Evolutionary conservation across 2,797 vertebrate genomes (phyloP).

Genomic region (Sebastes baramenuke): DNA sequence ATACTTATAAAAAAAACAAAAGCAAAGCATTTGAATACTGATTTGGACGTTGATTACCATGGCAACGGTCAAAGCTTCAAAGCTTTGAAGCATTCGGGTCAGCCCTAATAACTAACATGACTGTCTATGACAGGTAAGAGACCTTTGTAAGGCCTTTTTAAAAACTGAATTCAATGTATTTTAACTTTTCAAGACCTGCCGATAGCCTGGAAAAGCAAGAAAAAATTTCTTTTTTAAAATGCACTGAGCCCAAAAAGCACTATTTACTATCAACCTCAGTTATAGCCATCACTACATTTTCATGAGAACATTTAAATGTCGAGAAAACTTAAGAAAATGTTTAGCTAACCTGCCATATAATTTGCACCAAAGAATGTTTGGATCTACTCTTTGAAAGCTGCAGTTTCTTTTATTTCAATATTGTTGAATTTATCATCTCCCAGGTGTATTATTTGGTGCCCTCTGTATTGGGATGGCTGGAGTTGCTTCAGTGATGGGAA

Average conservation of each 20-base stretch:
- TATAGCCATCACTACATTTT: background rate
- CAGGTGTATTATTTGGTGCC: conserved; percentile 91
- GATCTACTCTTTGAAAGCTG: background rate
- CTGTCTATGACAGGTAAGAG: background rate
- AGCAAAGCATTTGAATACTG: too few relatives aligned
- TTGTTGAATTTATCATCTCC: background rate
- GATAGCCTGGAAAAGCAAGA: background rate
- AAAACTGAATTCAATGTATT: too few relatives aligned
- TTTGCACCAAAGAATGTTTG: background rate
- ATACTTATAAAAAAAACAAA: too few relatives aligned
- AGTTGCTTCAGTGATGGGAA: conserved; percentile 90
- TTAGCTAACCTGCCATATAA: background rate
- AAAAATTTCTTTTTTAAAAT: background rate
- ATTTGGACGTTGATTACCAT: too few relatives aligned
- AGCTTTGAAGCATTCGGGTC: too few relatives aligned
- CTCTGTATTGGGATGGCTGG: conserved; percentile 96
- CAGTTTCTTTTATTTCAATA: background rate
- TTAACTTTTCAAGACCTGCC: background rate
- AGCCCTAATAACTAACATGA: too few relatives aligned
- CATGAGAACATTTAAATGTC: background rate
- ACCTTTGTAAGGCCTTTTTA: background rate
- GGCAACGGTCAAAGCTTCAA: too few relatives aligned
- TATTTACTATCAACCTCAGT: background rate
- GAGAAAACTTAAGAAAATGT: background rate
- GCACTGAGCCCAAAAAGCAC: background rate